Base-by-base conservation (phyloP, 2,113 vertebrate species). In the Limnothrissa miodon region DNA sequence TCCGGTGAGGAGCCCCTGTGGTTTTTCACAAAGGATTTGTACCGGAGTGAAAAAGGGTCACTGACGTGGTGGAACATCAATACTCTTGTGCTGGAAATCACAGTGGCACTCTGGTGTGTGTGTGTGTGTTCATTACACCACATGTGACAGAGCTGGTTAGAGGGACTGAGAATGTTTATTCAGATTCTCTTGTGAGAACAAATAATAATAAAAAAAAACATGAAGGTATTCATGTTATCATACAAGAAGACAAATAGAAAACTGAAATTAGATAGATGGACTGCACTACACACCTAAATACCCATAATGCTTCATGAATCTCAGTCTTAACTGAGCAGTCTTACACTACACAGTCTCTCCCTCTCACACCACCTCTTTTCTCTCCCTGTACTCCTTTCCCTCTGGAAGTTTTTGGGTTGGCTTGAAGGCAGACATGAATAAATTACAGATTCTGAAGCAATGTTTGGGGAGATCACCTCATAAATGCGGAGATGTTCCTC, bases 381-480 rank as follows among this genome's bases (percentile, higher is more conserved):
- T 15, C n/a, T 25, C 13, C 11, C 5, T 1, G 87, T 86, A 36
- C 85, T 84, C 29, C 86, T 25, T 45, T 66, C 44, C 82, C 87
- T 86, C 80, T 82, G 6, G 53, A 88, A 89, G 88, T 86, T 82
- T 66, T 59, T 45, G n/a, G 48, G 19, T 82, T 84, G 80, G 83
- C 83, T 88, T 87, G 87, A 83, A 85, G 85, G 83, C 84, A 89
- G 89, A 91, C 90, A 84, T 90, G 90, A 92, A 93, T 93, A 92
- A 88, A 89, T 92, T 91, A 93, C 56, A 78, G 85, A 87, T 80
- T 45, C 83, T 84, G 89, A 88, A 89, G 90, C 92, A 87, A 91
- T 89, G 91, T 89, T 93, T 83, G 83, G 82, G 91, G 90, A 92
- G 89, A 93, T 91, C 91, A 90, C 87, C 86, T 83, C 56, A 83